phyloP scores from a whole-genome alignment of 2,797 vertebrate species.

The Corythornis leucogaster region DNA sequence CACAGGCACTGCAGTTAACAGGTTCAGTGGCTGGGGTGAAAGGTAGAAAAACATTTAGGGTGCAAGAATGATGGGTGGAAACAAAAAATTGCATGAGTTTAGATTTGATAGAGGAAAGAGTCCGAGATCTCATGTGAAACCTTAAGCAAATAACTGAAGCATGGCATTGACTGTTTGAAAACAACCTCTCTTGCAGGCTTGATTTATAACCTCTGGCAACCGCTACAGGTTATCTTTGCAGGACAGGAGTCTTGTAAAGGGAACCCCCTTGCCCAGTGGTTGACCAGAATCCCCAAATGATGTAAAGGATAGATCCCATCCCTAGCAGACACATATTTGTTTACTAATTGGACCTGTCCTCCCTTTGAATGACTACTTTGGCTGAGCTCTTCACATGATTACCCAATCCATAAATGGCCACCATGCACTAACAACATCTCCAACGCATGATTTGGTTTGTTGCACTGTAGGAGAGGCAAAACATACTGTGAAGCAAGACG shows the following conservation, averaged over 20 bases:
- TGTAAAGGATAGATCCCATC: neutral
- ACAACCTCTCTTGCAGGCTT: neutral
- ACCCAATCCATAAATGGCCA: fast-evolving
- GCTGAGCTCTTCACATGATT: neutral
- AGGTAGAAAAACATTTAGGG: fast-evolving
- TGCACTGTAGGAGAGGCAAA: neutral
- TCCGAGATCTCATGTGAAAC: neutral
- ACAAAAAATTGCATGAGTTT: neutral
- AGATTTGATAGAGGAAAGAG: neutral
- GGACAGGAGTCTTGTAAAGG: neutral
- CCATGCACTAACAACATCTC: fast-evolving
- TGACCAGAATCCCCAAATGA: neutral
- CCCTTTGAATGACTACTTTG: neutral
- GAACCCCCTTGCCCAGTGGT: neutral
- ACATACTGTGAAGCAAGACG: constrained; percentile 92
- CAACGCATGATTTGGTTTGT: fast-evolving
- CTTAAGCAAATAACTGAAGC: neutral
- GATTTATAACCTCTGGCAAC: neutral
- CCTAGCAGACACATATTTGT: neutral
- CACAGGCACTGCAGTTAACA: neutral
- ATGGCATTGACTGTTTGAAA: neutral
- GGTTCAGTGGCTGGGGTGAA: neutral
- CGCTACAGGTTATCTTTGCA: neutral
- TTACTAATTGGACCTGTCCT: neutral
- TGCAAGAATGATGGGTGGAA: neutral